Percentiles rank a stretch among this genome's conserved stretches.
Evolutionary conservation across 2,797 vertebrate species (phyloP).

Genomic region (Harpagifer antarcticus): DNA sequence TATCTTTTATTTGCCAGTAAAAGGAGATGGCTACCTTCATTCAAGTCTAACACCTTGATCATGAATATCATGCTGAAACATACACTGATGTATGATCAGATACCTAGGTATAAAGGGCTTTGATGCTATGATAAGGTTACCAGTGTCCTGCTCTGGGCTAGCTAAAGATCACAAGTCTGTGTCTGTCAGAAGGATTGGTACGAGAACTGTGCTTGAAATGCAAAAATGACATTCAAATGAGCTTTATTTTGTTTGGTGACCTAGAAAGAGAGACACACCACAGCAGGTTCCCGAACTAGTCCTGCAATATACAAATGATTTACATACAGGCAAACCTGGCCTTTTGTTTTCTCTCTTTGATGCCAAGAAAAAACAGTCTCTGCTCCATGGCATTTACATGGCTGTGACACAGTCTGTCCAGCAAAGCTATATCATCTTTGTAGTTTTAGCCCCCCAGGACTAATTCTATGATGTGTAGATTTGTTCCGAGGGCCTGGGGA

Average conservation of each 20-base stretch:
- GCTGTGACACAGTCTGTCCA: constrained; percentile 39
- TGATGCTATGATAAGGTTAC: constrained; percentile 4
- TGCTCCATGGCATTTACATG: constrained; percentile 64
- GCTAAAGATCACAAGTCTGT: constrained; percentile 11
- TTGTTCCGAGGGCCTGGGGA: constrained; percentile 58
- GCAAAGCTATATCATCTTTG: constrained; percentile 41
- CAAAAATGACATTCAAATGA: constrained; percentile 75
- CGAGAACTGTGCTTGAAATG: constrained; percentile 60
- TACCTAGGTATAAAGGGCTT: background rate
- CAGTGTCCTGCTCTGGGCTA: constrained; percentile 13
- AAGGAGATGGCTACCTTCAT: background rate
- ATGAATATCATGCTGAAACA: constrained; percentile 14
- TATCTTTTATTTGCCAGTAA: background rate
- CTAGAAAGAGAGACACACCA: constrained; percentile 37
- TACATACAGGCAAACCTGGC: constrained; percentile 66
- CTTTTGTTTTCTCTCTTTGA: constrained; percentile 23
- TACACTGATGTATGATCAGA: constrained; percentile 4
- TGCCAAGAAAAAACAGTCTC: constrained; percentile 32
- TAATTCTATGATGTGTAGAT: constrained; percentile 68
- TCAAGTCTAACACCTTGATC: background rate
- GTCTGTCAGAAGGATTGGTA: constrained; percentile 12
- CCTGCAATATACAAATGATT: constrained; percentile 58
- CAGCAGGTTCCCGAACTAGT: constrained; percentile 6
- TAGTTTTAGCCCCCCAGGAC: constrained; percentile 27
- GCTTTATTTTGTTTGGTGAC: constrained; percentile 56